A percentile compares a stretch with the other conserved stretches of the same genome.
Evolutionary conservation across 2,888 invertebrate genomes (phyloP).

Genomic region (Coenonympha glycerion): DNA sequence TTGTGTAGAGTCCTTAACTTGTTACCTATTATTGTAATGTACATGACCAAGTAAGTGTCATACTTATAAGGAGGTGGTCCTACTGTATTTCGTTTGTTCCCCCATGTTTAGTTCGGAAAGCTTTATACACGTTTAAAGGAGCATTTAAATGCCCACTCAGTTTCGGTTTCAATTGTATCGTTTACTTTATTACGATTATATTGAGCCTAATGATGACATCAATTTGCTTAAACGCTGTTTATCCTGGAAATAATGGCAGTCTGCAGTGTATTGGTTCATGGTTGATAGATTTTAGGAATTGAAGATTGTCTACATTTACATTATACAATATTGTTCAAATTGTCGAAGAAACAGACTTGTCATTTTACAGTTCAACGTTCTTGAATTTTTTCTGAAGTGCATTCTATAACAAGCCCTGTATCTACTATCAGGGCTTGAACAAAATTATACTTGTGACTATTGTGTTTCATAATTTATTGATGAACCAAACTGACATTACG

Average conservation of each 20-base stretch:
- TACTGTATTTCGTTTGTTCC: not conserved
- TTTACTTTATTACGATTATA: slow-evolving; percentile 1
- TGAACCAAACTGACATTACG: too few relatives aligned
- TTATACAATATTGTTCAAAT: too few relatives aligned
- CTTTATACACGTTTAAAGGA: not conserved
- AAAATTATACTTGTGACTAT: too few relatives aligned
- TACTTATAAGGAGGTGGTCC: not conserved
- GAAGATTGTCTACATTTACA: not conserved
- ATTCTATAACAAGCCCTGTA: too few relatives aligned
- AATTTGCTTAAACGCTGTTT: slow-evolving; percentile 6
- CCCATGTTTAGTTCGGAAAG: slow-evolving; percentile 5
- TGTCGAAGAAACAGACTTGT: too few relatives aligned
- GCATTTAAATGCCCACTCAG: slow-evolving; percentile 8
- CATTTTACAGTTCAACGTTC: too few relatives aligned
- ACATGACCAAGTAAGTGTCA: too few relatives aligned
- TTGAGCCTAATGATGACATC: slow-evolving; percentile 7
- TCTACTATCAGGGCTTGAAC: too few relatives aligned
- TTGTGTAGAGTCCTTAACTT: too few relatives aligned
- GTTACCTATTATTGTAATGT: too few relatives aligned
- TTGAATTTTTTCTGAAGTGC: too few relatives aligned
- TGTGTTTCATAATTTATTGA: too few relatives aligned
- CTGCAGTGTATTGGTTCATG: slow-evolving; percentile 3
- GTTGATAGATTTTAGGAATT: not conserved
- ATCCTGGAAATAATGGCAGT: not conserved
- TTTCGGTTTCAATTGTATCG: slow-evolving; percentile 5